phyloP scores from a whole-genome alignment of 1,140 invertebrate genomes.

The Tetragnatha versicolor region DNA sequence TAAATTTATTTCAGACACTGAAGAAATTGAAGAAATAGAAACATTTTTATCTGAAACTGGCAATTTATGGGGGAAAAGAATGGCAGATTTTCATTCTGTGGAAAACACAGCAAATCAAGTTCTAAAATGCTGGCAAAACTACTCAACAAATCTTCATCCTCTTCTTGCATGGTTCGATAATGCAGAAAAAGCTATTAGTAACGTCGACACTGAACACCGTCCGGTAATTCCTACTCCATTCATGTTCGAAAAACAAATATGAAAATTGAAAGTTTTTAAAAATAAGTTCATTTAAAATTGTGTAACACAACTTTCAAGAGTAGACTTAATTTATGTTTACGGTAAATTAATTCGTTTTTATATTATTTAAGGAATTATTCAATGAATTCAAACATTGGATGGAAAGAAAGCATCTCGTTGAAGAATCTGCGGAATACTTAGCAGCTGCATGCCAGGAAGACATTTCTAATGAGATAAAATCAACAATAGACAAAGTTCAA shows the following conservation, averaged over 20 bases:
- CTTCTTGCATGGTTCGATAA: constrained; percentile 81
- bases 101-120: constrained; percentile 89
- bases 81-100: constrained; percentile 86
- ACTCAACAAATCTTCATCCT: constrained; percentile 75
- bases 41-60: constrained; percentile 84
- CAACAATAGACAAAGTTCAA: constrained; percentile 75
- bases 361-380: constrained; percentile 68
- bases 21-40: constrained; percentile 79
- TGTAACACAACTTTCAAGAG: too few relatives aligned
- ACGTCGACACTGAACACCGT: constrained; percentile 82
- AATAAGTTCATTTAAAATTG: too few relatives aligned
- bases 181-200: constrained; percentile 78
- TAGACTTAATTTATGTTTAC: too few relatives aligned
- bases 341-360: too few relatives aligned
- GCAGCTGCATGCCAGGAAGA: constrained; percentile 85
- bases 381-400: constrained; percentile 88
- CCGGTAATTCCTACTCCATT: constrained; percentile 71
- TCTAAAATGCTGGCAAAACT: constrained; percentile 85
- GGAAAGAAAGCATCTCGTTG: constrained; percentile 82
- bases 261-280: too few relatives aligned
- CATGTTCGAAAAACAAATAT: not conserved
- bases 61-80: constrained; percentile 87
- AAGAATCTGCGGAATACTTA: constrained; percentile 86
- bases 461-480: constrained; percentile 78
- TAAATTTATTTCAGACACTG: constrained; percentile 69